Base-by-base conservation (phyloP, 2,888 invertebrate genomes). In the Tiliacea citrago region DNA sequence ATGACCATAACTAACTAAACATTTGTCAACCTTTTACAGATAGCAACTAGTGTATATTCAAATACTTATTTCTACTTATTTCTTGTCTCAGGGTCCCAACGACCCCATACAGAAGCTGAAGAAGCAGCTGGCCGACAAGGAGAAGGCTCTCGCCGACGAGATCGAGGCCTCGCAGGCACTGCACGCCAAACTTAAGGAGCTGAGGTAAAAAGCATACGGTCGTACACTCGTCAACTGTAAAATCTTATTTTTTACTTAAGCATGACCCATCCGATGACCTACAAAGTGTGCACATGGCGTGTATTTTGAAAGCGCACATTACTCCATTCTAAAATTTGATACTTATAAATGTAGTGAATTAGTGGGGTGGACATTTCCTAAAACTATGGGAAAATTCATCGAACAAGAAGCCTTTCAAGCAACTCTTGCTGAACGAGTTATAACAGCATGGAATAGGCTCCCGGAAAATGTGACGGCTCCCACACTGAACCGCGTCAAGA, bases 111-210 rank as follows among this genome's bases (percentile, higher is more conserved):
- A 98, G 86, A 98, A 98, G 90, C 92, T 99, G 86, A 98, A 98
- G 93, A 99, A 98, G 88, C 99, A 99, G 93, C 95, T 99, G 47
- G 98, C 98, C 39, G 99, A 99, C 85, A 98, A 98, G 90, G 99
- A 98, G 87, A 98, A 98, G 87, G 97, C 97, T 1, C 93, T 98
- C 8, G 93, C 97, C 5, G 98, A 98, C 82, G 98, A 98, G 90
- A 97, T 98, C 83, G 98, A 98, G 88, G 97, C 98, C 0, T 97
- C 98, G 2, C 97, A 97, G 87, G 85, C 83, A 1, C 53, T 83
- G 60, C 82, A 82, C 72, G 72, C 68, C n/a, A 83, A 83, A 42
- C 82, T 83, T 39, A 83, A 83, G 72, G 83, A 83, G 45, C 85
- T 83, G 24, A 76, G 83, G 76, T 81, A 77, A 75, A 16, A 61